Conservation (phyloP, 2,888 invertebrate species). For the Spisula solida region DNA sequence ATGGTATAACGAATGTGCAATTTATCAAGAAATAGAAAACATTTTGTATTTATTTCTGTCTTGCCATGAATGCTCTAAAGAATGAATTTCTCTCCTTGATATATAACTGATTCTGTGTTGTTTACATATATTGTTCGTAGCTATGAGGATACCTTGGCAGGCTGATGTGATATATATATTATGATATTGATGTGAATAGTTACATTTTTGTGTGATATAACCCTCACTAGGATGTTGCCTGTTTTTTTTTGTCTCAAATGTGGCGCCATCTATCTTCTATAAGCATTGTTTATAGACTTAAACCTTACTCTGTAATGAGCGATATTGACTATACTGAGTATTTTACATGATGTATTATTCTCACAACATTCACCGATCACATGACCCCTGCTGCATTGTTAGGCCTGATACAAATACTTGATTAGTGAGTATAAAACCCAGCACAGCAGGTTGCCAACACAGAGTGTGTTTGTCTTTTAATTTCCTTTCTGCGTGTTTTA, state of each 20-base stretch:
- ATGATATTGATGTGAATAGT: background rate
- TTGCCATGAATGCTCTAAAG: background rate
- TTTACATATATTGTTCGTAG: background rate
- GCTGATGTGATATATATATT: background rate
- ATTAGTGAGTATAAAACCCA: conserved; percentile 27
- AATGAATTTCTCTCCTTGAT: background rate
- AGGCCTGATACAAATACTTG: conserved; percentile 30
- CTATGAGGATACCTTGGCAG: background rate
- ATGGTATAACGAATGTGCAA: too few relatives aligned
- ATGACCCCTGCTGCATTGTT: background rate
- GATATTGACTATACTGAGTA: conserved; percentile 1
- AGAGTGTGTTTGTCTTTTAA: conserved; percentile 40
- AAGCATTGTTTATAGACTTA: conserved; percentile 23
- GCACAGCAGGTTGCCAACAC: conserved; percentile 36
- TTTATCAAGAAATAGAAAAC: too few relatives aligned
- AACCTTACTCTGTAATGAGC: conserved; percentile 16
- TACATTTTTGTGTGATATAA: conserved; percentile 15
- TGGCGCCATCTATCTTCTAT: conserved; percentile 22
- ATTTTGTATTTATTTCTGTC: background rate
- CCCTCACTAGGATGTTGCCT: background rate
- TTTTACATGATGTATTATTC: conserved; percentile 26
- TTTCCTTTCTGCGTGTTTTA: conserved; percentile 32
- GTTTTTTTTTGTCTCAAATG: conserved; percentile 7
- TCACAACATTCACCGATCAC: background rate
- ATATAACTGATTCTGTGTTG: background rate